Percentiles rank a stretch among this genome's conserved stretches.
Evolutionary conservation across 2,113 vertebrate genomes (phyloP).

Genomic region (Zosterops borbonicus): DNA sequence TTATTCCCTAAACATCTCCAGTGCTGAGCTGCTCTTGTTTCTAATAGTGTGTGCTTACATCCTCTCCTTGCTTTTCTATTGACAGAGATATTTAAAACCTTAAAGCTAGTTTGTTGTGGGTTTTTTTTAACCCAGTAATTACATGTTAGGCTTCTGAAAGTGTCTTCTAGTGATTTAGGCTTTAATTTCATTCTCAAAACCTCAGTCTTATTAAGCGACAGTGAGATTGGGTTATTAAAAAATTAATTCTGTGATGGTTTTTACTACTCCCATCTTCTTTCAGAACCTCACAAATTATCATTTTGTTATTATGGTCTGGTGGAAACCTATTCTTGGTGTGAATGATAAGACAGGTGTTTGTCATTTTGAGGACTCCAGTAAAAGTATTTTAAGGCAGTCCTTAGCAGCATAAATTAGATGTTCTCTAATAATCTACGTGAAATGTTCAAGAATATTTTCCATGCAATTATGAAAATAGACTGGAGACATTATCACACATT

Average conservation of each 20-base stretch:
- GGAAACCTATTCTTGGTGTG: slow-evolving; percentile 13
- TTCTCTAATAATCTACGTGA: not conserved
- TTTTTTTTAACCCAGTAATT: not conserved
- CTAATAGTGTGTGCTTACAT: not conserved
- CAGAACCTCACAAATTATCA: slow-evolving; percentile 34
- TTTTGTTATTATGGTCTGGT: slow-evolving; percentile 48
- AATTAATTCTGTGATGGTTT: slow-evolving; percentile 48
- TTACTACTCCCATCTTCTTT: slow-evolving; percentile 38
- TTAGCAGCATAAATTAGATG: slow-evolving; percentile 16
- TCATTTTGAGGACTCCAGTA: slow-evolving; percentile 49
- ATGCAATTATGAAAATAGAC: not conserved
- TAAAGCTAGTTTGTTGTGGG: not conserved
- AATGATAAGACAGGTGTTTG: slow-evolving; percentile 63
- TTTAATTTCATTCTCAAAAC: slow-evolving; percentile 1
- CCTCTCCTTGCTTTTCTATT: not conserved
- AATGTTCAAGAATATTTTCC: slow-evolving; percentile 13
- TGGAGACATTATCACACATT: not conserved
- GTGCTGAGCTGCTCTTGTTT: not conserved
- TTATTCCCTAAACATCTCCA: not conserved
- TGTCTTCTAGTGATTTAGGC: slow-evolving; percentile 29
- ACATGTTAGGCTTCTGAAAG: not conserved
- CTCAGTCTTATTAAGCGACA: not conserved
- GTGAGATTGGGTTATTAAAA: slow-evolving; percentile 24
- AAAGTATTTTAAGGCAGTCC: slow-evolving; percentile 24
- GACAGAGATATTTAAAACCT: not conserved